Percentiles rank a stretch among this genome's conserved stretches.
Conservation (phyloP, 2,888 invertebrate species). For the Branchipolynoe longqiensis region DNA sequence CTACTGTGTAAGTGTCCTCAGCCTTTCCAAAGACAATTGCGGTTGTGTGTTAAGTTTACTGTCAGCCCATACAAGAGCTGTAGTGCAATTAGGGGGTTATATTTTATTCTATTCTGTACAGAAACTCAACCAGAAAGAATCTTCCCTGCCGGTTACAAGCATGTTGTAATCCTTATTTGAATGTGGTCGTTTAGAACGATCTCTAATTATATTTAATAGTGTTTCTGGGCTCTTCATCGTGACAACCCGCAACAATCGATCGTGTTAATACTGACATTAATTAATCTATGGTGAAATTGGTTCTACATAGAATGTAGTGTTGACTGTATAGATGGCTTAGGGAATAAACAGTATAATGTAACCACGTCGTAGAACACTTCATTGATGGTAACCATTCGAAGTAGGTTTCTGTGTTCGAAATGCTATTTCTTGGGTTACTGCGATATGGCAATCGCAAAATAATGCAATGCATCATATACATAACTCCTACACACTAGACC, state of each 20-base stretch:
- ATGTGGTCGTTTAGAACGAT: slow-evolving; percentile 15
- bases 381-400: neutral
- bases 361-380: slow-evolving; percentile 19
- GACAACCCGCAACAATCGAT: neutral
- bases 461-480: too few species aligned
- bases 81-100: slow-evolving; percentile 8
- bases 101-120: slow-evolving; percentile 28
- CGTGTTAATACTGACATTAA: neutral
- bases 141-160: neutral
- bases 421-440: slow-evolving; percentile 1
- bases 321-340: slow-evolving; percentile 44
- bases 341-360: slow-evolving; percentile 46
- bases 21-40: neutral
- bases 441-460: neutral
- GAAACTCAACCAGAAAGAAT: neutral
- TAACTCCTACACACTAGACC: neutral
- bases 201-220: neutral
- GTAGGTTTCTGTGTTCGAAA: slow-evolving; percentile 15
- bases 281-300: slow-evolving; percentile 2
- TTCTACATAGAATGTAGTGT: slow-evolving; percentile 28
- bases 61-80: neutral
- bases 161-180: neutral
- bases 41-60: slow-evolving; percentile 31
- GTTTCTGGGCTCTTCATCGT: slow-evolving; percentile 8
- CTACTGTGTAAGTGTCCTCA: neutral